A percentile compares a stretch with the other conserved stretches of the same genome.
Conservation (phyloP, 2,113 vertebrate genomes). For the Speoplatyrhinus poulsoni region DNA sequence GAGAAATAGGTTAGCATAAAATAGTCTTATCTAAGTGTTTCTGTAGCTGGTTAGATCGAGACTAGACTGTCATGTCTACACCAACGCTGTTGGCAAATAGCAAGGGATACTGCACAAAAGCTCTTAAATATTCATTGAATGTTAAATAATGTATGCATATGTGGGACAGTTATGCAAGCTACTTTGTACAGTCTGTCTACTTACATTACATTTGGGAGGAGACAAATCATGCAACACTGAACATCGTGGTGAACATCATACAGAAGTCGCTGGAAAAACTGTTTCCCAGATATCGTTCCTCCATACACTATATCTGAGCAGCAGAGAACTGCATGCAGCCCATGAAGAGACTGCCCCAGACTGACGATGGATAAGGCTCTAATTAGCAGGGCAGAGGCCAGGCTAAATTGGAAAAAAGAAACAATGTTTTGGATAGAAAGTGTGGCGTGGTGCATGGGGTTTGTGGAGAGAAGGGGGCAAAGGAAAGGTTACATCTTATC, state of each 20-base stretch:
- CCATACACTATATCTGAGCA: neutral
- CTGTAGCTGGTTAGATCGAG: neutral
- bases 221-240: too few relatives aligned
- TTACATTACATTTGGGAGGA: too few relatives aligned
- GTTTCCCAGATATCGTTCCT: neutral
- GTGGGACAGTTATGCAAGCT: too few relatives aligned
- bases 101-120: neutral
- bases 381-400: conserved; percentile 49
- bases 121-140: conserved; percentile 13
- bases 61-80: neutral
- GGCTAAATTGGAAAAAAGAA: conserved; percentile 55
- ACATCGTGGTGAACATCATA: neutral
- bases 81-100: neutral
- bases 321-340: neutral
- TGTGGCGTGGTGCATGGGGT: neutral
- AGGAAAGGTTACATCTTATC: conserved; percentile 57
- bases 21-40: neutral
- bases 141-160: conserved; percentile 3
- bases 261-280: neutral
- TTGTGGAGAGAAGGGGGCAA: conserved; percentile 15
- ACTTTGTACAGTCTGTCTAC: too few relatives aligned
- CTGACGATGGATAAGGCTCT: conserved; percentile 46
- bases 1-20: conserved; percentile 4
- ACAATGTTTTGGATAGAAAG: conserved; percentile 35
- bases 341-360: conserved; percentile 55